Conservation (phyloP, 2,113 vertebrate genomes). For the Struthidea cinerea region DNA sequence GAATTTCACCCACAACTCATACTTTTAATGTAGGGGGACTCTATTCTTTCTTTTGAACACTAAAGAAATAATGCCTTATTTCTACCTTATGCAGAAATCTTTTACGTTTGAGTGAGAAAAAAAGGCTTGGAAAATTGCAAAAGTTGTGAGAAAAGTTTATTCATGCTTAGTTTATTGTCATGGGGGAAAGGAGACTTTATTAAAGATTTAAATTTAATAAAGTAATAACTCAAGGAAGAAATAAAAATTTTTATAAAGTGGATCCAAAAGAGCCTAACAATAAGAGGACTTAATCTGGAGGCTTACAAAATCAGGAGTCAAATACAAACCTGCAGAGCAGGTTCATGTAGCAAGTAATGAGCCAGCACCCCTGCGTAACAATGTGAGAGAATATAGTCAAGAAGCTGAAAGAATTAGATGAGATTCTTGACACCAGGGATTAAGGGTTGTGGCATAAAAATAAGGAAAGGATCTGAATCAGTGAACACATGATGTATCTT, state of each 20-base stretch:
- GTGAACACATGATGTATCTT: neutral
- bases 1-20: neutral
- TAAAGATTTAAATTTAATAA: constrained; percentile 75
- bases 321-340: neutral
- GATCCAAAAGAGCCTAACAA: constrained; percentile 47
- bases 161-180: constrained; percentile 57
- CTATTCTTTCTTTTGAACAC: neutral
- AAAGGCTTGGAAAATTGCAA: neutral
- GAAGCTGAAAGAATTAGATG: constrained; percentile 40
- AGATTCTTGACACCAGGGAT: constrained; percentile 52
- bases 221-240: constrained; percentile 66
- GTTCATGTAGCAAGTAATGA: constrained; percentile 13
- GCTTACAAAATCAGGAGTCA: constrained; percentile 14
- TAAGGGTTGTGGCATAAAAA: constrained; percentile 16
- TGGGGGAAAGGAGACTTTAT: constrained; percentile 61
- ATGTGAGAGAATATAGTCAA: neutral
- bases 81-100: neutral
- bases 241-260: constrained; percentile 66
- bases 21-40: neutral
- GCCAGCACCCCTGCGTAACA: neutral
- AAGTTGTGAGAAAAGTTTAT: constrained; percentile 49
- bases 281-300: constrained; percentile 50
- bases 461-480: neutral
- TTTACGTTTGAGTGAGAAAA: neutral
- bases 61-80: neutral